Percentiles rank a stretch among this genome's conserved stretches.
Evolutionary conservation across 2,797 vertebrate genomes (phyloP).

Genomic region (Etheostoma perlongum): DNA sequence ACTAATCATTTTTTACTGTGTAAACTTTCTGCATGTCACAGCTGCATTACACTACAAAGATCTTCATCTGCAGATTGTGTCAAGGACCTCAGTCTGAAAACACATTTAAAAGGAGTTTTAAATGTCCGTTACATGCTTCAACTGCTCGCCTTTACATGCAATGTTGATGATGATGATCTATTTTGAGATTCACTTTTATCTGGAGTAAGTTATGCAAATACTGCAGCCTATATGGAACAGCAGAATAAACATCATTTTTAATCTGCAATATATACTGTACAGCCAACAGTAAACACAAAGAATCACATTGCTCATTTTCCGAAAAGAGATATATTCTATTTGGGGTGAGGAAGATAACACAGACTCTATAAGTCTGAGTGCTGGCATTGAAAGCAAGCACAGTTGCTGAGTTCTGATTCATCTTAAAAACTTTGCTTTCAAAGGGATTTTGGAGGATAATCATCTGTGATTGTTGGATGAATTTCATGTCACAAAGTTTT

Average conservation of each 20-base stretch:
- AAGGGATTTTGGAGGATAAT: slow-evolving; percentile 57
- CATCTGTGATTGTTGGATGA: slow-evolving; percentile 53
- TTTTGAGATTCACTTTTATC: slow-evolving; percentile 7
- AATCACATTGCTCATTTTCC: slow-evolving; percentile 23
- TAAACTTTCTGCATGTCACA: neutral
- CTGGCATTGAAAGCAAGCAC: slow-evolving; percentile 50
- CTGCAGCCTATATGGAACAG: slow-evolving; percentile 1
- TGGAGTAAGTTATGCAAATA: slow-evolving; percentile 3
- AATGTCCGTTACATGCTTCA: neutral
- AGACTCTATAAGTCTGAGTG: slow-evolving; percentile 25
- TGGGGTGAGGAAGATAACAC: slow-evolving; percentile 19
- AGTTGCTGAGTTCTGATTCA: slow-evolving; percentile 62
- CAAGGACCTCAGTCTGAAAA: neutral
- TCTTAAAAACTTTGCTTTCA: slow-evolving; percentile 63
- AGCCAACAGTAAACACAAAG: slow-evolving; percentile 29
- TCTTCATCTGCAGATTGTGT: neutral
- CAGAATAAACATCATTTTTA: neutral
- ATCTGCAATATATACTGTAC: neutral
- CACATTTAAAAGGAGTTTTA: neutral
- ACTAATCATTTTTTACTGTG: neutral
- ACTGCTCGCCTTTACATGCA: neutral
- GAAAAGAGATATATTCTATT: slow-evolving; percentile 24
- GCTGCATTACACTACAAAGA: neutral
- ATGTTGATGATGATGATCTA: neutral
- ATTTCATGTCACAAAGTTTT: slow-evolving; percentile 60